phyloP scores from a whole-genome alignment of 1,140 invertebrate species.

The Drosophila erecta region DNA sequence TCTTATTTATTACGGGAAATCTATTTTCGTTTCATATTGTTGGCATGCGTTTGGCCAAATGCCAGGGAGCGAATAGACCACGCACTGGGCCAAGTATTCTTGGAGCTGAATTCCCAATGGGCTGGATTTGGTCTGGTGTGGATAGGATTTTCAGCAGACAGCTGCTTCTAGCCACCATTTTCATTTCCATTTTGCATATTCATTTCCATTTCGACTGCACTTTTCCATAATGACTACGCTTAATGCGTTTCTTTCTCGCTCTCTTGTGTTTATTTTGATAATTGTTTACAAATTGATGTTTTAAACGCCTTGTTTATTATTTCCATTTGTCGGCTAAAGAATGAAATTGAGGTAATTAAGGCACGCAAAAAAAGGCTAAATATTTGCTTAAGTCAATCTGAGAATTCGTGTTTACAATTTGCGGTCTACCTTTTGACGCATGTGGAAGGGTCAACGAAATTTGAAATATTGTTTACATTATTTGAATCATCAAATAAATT shows the following conservation, averaged over 20 bases:
- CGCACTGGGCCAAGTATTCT: constrained; percentile 52
- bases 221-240: constrained; percentile 56
- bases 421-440: constrained; percentile 44
- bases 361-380: constrained; percentile 46
- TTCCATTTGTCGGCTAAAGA: constrained; percentile 49
- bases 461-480: constrained; percentile 1
- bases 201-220: constrained; percentile 54
- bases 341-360: constrained; percentile 72
- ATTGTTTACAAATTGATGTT: constrained; percentile 67
- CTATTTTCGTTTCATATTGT: constrained; percentile 61
- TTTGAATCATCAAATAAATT: no score
- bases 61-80: constrained; percentile 55
- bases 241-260: constrained; percentile 29
- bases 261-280: constrained; percentile 39
- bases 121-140: neutral
- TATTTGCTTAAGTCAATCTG: constrained; percentile 43
- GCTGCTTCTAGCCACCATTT: constrained; percentile 51
- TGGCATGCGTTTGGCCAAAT: constrained; percentile 66
- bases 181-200: neutral
- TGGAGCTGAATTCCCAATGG: constrained; percentile 17
- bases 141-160: constrained; percentile 46
- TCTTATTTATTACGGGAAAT: constrained; percentile 67
- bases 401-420: constrained; percentile 30
- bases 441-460: constrained; percentile 41
- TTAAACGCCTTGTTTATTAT: constrained; percentile 72